A percentile compares a stretch with the other conserved stretches of the same genome.
Evolutionary conservation across 2,888 invertebrate species (phyloP).

Genomic region (Polyommatus iphigenia): DNA sequence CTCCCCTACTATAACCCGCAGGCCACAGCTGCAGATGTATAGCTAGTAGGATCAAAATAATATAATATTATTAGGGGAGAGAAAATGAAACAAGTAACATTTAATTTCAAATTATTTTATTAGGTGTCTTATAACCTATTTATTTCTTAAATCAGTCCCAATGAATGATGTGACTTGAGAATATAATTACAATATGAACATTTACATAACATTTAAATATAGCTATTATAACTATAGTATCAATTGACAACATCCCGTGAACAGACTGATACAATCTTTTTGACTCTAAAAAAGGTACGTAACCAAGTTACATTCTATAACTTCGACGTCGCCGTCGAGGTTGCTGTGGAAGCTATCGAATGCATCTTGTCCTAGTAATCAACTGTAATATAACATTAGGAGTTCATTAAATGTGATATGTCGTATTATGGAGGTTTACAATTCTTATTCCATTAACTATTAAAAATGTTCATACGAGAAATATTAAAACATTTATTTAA

Average conservation of each 20-base stretch:
- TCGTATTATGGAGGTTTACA: not conserved
- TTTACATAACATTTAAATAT: conserved; percentile 20
- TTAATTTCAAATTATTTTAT: conserved; percentile 26
- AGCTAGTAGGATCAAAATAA: too few species aligned
- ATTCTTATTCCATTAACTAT: not conserved
- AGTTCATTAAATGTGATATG: conserved; percentile 1
- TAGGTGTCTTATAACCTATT: conserved; percentile 10
- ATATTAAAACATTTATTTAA: not conserved
- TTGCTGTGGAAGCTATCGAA: not conserved
- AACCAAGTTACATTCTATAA: not conserved
- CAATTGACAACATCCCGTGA: conserved; percentile 6
- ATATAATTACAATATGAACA: conserved; percentile 24
- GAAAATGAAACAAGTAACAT: not conserved
- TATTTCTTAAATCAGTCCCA: conserved; percentile 20
- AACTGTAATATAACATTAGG: not conserved
- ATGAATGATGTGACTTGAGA: conserved; percentile 14
- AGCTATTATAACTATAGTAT: conserved; percentile 1
- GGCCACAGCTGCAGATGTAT: too few species aligned
- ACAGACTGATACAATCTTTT: not conserved
- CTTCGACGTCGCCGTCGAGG: not conserved
- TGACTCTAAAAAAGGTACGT: not conserved
- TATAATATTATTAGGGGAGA: not conserved
- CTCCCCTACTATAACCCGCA: too few species aligned
- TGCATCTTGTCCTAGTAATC: not conserved
- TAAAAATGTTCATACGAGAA: not conserved